phyloP scores from a whole-genome alignment of 2,797 vertebrate genomes.

The Tolypeutes matacus region DNA sequence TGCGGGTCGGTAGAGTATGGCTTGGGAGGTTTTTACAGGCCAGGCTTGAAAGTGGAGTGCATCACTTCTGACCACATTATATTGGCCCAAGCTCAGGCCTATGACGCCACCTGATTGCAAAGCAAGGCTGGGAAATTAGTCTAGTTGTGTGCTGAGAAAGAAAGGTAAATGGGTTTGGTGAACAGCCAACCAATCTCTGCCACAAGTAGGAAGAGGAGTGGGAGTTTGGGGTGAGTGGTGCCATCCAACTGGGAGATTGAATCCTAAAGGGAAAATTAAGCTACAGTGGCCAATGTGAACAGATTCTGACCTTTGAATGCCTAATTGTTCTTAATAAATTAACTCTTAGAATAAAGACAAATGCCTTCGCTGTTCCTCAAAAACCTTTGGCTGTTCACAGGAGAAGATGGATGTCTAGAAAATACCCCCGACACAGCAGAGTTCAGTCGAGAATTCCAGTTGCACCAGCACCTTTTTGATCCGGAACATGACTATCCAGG shows the following conservation, averaged over 20 bases:
- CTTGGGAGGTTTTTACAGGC: not conserved
- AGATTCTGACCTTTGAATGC: conserved; percentile 33
- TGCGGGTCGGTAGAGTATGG: not conserved
- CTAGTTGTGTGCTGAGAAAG: not conserved
- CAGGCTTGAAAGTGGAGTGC: not conserved
- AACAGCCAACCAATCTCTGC: not conserved
- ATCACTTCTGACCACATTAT: conserved; percentile 1
- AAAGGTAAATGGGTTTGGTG: conserved; percentile 51
- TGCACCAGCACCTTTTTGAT: conserved; percentile 97
- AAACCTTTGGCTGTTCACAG: conserved; percentile 86
- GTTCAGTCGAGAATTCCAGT: conserved; percentile 97
- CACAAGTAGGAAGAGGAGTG: not conserved
- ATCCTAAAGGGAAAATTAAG: not conserved
- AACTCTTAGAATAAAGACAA: conserved; percentile 49
- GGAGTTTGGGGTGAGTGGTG: conserved; percentile 17
- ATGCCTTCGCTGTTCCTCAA: conserved; percentile 52
- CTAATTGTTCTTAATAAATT: conserved; percentile 61
- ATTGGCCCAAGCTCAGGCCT: not conserved
- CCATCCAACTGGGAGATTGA: not conserved
- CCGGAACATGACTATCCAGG: conserved; percentile 96
- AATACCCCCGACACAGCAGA: conserved; percentile 97
- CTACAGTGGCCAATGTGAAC: not conserved
- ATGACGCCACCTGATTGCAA: conserved; percentile 9
- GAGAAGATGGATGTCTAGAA: conserved; percentile 95
- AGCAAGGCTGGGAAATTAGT: conserved; percentile 39